Percentiles rank a stretch among this genome's conserved stretches.
phyloP scores from a whole-genome alignment of 92 coral and sea anemone genomes.

The Zoanthus gigantus region DNA sequence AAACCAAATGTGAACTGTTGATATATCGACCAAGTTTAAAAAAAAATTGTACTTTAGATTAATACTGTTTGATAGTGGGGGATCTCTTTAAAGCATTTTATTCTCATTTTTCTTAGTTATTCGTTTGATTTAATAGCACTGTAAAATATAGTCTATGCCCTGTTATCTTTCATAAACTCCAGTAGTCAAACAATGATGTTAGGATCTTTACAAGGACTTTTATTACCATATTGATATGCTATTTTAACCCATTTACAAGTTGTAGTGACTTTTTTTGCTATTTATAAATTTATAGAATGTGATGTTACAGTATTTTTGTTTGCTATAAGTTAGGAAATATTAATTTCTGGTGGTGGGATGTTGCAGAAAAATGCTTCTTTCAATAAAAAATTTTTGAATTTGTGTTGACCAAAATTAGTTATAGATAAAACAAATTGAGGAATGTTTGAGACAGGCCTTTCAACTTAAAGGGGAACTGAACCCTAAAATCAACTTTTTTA shows the following conservation, averaged over 20 bases:
- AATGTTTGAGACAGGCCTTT: too few species aligned
- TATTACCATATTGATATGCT: not conserved
- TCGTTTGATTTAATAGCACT: too few species aligned
- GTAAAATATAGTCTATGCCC: too few species aligned
- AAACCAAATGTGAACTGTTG: too few species aligned
- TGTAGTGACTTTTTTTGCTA: slow-evolving; percentile 24
- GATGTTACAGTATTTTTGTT: slow-evolving; percentile 13
- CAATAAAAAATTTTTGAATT: not conserved
- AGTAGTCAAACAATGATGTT: slow-evolving; percentile 8
- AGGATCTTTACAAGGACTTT: slow-evolving; percentile 8
- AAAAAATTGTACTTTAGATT: too few species aligned
- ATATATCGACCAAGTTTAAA: too few species aligned
- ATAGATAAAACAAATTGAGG: not conserved
- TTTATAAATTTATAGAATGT: slow-evolving; percentile 11
- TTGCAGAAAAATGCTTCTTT: not conserved
- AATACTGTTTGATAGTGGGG: too few species aligned
- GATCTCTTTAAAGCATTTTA: too few species aligned
- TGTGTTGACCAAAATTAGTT: not conserved
- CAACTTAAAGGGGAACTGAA: too few species aligned
- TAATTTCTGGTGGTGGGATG: not conserved
- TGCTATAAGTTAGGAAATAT: slow-evolving; percentile 4
- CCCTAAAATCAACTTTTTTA: too few species aligned
- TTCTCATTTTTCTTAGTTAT: too few species aligned
- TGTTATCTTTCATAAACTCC: not conserved
- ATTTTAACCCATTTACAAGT: slow-evolving; percentile 19